These are phyloP conservation scores for Capromys pilorides DNA, from an alignment of 2,797 vertebrate species.

Conservation along the genomic window DNA sequence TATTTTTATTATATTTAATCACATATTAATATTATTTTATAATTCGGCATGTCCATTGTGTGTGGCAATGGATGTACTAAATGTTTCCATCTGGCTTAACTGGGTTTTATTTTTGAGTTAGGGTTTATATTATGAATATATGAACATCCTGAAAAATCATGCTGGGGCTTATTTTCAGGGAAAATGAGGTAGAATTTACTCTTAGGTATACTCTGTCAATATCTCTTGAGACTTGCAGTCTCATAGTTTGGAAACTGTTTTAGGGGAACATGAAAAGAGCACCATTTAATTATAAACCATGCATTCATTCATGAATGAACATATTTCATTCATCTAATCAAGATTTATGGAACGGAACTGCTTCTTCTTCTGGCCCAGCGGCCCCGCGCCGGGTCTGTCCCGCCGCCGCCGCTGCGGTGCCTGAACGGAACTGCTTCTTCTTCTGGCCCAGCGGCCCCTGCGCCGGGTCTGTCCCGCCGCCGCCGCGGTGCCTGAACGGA, in stretches of 20 bases:
- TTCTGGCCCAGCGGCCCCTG: too few relatives aligned
- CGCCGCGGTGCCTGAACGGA: too few relatives aligned
- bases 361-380: too few relatives aligned
- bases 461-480: too few relatives aligned
- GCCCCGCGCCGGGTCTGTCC: too few relatives aligned
- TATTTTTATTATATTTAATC: background rate
- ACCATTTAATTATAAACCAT: constrained; percentile 5
- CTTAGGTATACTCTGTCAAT: background rate
- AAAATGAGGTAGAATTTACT: background rate
- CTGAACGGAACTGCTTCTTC: too few relatives aligned
- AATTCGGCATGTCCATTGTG: background rate
- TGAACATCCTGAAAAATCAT: background rate
- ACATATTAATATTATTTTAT: background rate
- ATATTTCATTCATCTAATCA: background rate
- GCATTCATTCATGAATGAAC: background rate
- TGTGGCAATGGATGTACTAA: background rate
- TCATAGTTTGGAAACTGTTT: constrained; percentile 9
- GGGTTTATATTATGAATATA: background rate
- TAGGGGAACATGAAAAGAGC: background rate
- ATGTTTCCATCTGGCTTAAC: background rate
- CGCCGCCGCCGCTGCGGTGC: too few relatives aligned
- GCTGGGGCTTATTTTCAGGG: background rate
- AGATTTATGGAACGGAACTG: background rate
- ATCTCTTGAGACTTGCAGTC: constrained; percentile 28
- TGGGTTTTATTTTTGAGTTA: background rate